These are phyloP conservation scores for Rhabdophis nuchalis DNA, from an alignment of 2,797 vertebrate genomes.

Conservation along the genomic window DNA sequence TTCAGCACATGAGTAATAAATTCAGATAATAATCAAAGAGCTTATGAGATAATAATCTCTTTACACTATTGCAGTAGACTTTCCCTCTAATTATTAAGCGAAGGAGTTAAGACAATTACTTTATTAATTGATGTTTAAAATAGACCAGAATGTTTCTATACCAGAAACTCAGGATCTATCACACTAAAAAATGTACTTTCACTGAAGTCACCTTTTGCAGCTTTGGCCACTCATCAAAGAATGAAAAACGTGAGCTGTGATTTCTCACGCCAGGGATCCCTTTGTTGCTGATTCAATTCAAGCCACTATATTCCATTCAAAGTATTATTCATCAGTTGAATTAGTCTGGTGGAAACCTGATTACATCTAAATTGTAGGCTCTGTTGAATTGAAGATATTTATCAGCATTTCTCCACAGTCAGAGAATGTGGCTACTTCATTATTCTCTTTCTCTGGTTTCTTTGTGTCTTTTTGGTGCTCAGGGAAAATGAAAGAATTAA, in stretches of 20 bases:
- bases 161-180: background rate
- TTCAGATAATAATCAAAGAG: background rate
- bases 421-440: background rate
- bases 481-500: background rate
- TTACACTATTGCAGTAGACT: background rate
- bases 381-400: constrained; percentile 1
- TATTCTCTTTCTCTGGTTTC: background rate
- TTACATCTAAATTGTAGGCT: constrained; percentile 7
- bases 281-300: background rate
- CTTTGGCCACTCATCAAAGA: background rate
- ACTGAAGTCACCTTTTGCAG: background rate
- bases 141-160: background rate
- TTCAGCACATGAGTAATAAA: background rate
- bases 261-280: background rate
- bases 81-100: background rate
- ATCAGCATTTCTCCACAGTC: background rate
- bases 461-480: background rate
- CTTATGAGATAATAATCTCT: background rate
- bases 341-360: background rate
- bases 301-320: constrained; percentile 1
- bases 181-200: background rate
- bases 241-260: background rate
- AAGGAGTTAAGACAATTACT: background rate
- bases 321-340: constrained; percentile 1
- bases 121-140: constrained; percentile 12